Evolutionary conservation across 2,888 invertebrate species (phyloP), one percentile per base, ranked within the genome.

Genomic region (Plusia festucae): DNA sequence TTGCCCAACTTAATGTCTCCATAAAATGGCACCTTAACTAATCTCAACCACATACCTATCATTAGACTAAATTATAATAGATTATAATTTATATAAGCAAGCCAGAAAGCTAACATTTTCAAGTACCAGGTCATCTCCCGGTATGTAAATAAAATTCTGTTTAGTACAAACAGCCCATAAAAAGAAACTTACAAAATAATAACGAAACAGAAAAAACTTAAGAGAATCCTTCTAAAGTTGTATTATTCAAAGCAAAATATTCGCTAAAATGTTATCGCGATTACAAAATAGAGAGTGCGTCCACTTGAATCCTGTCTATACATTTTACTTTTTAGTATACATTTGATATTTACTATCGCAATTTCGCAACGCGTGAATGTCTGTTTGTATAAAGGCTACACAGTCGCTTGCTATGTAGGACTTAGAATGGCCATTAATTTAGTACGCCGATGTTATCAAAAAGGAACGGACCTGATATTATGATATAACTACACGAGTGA

Each of bases 291-390:
- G 46, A 49, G 18, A 20, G 46, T 20, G 18, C 46, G 16, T 0
- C 18, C 11, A 11, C 20, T 49, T 18, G 9, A 18, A 16, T 49
- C 27, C 9, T 30, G 0, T n/a, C 18, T 61, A 52, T 66, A 60
- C 22, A 58, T 63, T 64, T 65, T 65, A 60, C 22, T 53, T 63
- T 64, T 65, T 64, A 60, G 57, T 67, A 40, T 40, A 44, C 32
- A 60, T 70, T 71, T 51, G 54, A 68, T 68, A 76, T 78, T 78
- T 69, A 65, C 67, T 74, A 60, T 63, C 44, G 40, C 62, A 59
- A 68, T 79, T 76, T 76, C 79, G 73, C 63, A 79, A 78, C 46
- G 52, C 67, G 76, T 70, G 73, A 78, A 76, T 81, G 78, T 70
- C 78, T 66, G 69, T 54, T 44, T 56, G 60, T 52, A 69, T 52